These are phyloP conservation scores for Gryon sp. DNA, from an alignment of 1,140 invertebrate genomes.

Conservation along the genomic window DNA sequence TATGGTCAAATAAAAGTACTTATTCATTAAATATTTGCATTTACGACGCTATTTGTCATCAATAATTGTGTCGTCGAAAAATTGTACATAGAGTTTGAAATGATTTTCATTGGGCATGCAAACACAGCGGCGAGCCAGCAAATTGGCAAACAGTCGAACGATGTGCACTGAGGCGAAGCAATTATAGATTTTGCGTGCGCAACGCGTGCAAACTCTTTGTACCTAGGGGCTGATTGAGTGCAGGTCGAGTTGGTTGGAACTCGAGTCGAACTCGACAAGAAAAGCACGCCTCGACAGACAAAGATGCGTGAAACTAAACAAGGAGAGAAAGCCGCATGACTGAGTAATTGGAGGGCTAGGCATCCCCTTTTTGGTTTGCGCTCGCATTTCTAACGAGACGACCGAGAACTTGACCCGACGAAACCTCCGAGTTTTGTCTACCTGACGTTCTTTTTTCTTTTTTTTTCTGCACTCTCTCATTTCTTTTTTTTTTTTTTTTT, in stretches of 20 bases:
- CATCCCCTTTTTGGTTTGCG: slow-evolving; percentile 56
- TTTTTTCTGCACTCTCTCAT: neutral
- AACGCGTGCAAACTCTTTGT: slow-evolving; percentile 64
- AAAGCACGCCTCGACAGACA: slow-evolving; percentile 52
- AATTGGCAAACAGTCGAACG: slow-evolving; percentile 61
- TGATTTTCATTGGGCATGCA: slow-evolving; percentile 34
- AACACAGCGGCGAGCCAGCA: slow-evolving; percentile 52
- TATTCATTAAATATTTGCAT: neutral
- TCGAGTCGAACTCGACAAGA: slow-evolving; percentile 46
- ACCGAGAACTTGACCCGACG: slow-evolving; percentile 63
- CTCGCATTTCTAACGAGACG: slow-evolving; percentile 63
- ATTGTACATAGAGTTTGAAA: slow-evolving; percentile 5
- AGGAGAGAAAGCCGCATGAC: slow-evolving; percentile 37
- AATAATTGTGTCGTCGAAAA: slow-evolving; percentile 32
- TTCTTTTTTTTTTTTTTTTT: slow-evolving; percentile 25
- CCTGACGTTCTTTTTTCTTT: slow-evolving; percentile 3
- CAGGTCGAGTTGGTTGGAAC: slow-evolving; percentile 57
- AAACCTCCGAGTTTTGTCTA: slow-evolving; percentile 33
- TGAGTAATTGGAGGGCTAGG: slow-evolving; percentile 62
- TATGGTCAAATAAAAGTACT: too few relatives aligned
- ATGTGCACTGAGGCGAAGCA: slow-evolving; percentile 62
- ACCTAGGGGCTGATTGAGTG: slow-evolving; percentile 58
- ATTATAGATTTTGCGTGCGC: slow-evolving; percentile 63
- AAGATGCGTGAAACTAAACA: slow-evolving; percentile 26
- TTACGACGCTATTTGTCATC: slow-evolving; percentile 1